Evolutionary conservation across 2,888 invertebrate genomes (phyloP), one percentile per base, ranked within the genome.

Genomic region (Ecliptopera silaceata): DNA sequence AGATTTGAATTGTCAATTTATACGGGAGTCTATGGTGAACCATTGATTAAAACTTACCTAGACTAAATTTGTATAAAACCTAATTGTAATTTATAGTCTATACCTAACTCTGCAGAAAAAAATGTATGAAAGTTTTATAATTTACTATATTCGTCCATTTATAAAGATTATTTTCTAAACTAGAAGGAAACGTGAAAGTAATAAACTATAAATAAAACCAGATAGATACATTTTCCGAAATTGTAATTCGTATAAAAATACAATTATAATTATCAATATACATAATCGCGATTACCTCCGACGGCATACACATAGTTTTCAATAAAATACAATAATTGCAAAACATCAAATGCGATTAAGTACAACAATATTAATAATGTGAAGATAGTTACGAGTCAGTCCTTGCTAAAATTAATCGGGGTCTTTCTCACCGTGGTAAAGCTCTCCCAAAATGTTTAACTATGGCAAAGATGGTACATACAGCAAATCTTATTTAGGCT

Each of bases 231-330:
- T 70, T 72, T 72, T 71, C 74, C 72, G 79, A 78, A 26, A 77
- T 81, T 86, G 83, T 88, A 86, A 86, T 88, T 82, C 75, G 86
- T 89, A 89, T 86, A 89, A 89, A 89, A 89, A 88, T 89, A 88
- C 88, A 86, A 84, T 86, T 81, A 82, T 86, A 76, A 80, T 84
- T 75, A 82, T 79, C 63, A 84, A 81, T 84, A 88, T 82, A 86
- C 84, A 88, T 86, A 84, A 84, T 82, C 78, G 84, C 84, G 78
- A 78, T 81, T 79, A 82, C 83, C 80, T 72, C 79, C 77, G 67
- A 80, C 43, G 84, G 82, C 84, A 73, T 83, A 82, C 79, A 81
- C 59, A 59, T 51, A 76, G 72, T 77, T 74, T 72, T 74, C 73
- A 73, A 72, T 79, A 74, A 77, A 79, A 80, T 72, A 76, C 76